phyloP scores from a whole-genome alignment of 2,797 vertebrate species.

The Ficedula albicollis region DNA sequence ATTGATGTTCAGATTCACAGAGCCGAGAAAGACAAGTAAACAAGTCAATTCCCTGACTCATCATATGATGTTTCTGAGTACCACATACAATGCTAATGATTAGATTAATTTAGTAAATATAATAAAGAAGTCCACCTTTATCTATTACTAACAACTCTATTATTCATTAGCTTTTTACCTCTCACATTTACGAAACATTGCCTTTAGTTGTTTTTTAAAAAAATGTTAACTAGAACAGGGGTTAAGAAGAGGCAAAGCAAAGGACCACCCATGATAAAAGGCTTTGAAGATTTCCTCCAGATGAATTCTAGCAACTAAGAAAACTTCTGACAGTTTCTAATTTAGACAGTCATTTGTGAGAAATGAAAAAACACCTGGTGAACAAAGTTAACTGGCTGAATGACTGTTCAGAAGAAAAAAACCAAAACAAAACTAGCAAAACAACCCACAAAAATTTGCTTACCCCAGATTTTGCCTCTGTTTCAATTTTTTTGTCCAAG shows the following conservation, averaged over 20 bases:
- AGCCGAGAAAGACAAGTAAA: slow-evolving; percentile 36
- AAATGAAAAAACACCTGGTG: slow-evolving; percentile 44
- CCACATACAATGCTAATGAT: slow-evolving; percentile 18
- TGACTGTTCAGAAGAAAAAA: background rate
- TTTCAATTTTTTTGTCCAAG: background rate
- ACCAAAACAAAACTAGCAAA: background rate
- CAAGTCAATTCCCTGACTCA: slow-evolving; percentile 10
- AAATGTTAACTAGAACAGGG: background rate
- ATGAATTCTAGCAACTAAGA: background rate
- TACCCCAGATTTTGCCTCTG: background rate
- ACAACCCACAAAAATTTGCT: background rate
- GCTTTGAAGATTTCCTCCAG: background rate
- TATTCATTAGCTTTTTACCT: background rate
- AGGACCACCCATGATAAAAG: slow-evolving; percentile 42
- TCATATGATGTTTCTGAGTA: background rate
- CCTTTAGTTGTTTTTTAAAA: background rate
- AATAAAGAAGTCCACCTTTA: slow-evolving; percentile 4
- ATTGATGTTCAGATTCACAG: slow-evolving; percentile 2
- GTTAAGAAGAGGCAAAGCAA: background rate
- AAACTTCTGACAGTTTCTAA: background rate
- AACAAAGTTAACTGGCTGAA: background rate
- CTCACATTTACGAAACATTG: background rate
- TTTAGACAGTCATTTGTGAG: background rate
- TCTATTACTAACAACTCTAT: background rate
- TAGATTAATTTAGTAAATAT: slow-evolving; percentile 28